Evolutionary conservation across 2,888 invertebrate species (phyloP).

Genomic region (Metalampra italica): DNA sequence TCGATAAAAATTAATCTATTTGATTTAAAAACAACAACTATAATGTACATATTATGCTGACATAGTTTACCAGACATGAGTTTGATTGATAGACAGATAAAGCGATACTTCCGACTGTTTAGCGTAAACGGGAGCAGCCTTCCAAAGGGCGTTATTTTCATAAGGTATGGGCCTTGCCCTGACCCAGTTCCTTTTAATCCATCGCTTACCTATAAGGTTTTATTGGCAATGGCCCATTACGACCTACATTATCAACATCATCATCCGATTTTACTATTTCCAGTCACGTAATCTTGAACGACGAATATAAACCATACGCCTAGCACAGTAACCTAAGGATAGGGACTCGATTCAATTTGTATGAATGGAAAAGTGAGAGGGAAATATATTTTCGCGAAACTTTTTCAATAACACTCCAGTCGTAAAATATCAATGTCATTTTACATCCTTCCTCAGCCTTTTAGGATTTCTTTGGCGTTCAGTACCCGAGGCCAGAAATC

Average conservation of each 20-base stretch:
- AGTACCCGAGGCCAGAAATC: constrained; percentile 37
- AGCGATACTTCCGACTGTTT: constrained; percentile 43
- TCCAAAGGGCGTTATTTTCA: constrained; percentile 61
- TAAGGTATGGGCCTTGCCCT: constrained; percentile 67
- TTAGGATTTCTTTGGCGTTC: constrained; percentile 31
- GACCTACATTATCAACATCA: constrained; percentile 78
- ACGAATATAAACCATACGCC: constrained; percentile 69
- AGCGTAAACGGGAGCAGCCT: constrained; percentile 38
- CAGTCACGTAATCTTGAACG: constrained; percentile 76
- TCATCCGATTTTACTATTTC: constrained; percentile 78
- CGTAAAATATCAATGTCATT: constrained; percentile 46
- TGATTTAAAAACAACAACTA: too few relatives aligned
- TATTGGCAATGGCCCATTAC: constrained; percentile 77
- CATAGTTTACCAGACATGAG: constrained; percentile 18
- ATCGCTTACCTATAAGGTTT: constrained; percentile 78
- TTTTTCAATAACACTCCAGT: constrained; percentile 48
- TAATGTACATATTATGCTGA: not conserved
- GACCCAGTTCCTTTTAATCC: constrained; percentile 76
- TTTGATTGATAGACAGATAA: constrained; percentile 37
- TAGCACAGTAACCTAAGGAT: constrained; percentile 23
- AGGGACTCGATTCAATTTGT: constrained; percentile 47
- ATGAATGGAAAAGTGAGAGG: constrained; percentile 41
- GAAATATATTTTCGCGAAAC: constrained; percentile 43
- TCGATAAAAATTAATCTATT: too few relatives aligned
- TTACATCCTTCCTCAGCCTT: constrained; percentile 34